Conservation (phyloP, 2,797 vertebrate species). For the Myioborus melanocephalus region DNA sequence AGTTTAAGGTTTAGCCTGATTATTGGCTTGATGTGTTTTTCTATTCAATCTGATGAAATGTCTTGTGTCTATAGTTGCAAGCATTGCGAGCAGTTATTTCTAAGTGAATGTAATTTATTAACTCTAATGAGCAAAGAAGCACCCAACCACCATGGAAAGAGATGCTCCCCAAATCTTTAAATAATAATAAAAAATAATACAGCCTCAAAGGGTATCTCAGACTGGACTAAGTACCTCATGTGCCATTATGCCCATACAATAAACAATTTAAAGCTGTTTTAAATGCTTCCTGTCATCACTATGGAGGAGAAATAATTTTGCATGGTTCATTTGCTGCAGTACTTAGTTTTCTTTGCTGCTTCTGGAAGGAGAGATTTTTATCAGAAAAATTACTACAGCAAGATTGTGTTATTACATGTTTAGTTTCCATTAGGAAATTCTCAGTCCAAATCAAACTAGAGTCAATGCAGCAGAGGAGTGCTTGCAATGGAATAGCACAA, state of each 20-base stretch:
- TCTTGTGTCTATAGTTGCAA: background rate
- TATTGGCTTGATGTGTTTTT: background rate
- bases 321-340: constrained; percentile 22
- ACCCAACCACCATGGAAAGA: constrained; percentile 12
- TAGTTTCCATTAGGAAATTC: background rate
- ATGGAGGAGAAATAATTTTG: constrained; percentile 26
- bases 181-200: constrained; percentile 29
- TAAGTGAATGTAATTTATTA: background rate
- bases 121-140: constrained; percentile 14
- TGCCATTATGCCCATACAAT: background rate
- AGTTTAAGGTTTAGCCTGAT: background rate
- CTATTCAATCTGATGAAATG: background rate
- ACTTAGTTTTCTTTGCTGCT: constrained; percentile 25
- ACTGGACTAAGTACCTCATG: background rate
- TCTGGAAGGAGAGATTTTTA: constrained; percentile 2
- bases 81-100: background rate
- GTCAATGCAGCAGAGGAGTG: background rate
- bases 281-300: background rate
- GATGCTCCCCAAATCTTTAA: background rate
- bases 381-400: background rate
- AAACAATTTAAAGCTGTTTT: constrained; percentile 14
- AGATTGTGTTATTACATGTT: background rate
- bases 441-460: background rate
- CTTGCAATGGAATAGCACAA: background rate
- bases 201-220: background rate